These are phyloP conservation scores for Euspilapteryx auroguttella DNA, from an alignment of 2,888 invertebrate species.

Conservation along the genomic window DNA sequence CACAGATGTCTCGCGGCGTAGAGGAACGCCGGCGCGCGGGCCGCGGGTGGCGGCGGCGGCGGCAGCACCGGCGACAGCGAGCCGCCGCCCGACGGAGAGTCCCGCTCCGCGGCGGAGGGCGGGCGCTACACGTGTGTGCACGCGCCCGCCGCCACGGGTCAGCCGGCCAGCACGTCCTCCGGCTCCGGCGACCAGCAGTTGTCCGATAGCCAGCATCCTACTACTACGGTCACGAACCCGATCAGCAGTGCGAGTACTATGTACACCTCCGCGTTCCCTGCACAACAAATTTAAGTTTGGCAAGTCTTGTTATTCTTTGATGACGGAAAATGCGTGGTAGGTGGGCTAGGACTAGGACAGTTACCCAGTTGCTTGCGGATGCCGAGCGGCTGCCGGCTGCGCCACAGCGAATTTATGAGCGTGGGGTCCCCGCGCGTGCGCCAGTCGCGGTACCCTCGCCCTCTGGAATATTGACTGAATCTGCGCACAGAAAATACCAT, in stretches of 20 bases:
- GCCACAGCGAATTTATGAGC: slow-evolving; percentile 72
- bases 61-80: slow-evolving; percentile 7
- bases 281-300: slow-evolving; percentile 7
- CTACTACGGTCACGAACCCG: slow-evolving; percentile 72
- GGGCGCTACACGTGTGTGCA: slow-evolving; percentile 62
- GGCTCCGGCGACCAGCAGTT: slow-evolving; percentile 80
- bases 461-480: slow-evolving; percentile 63
- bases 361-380: slow-evolving; percentile 67
- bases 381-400: slow-evolving; percentile 73
- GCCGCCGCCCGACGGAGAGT: slow-evolving; percentile 27
- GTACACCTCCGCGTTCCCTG: slow-evolving; percentile 76
- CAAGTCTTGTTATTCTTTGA: too few species aligned
- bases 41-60: slow-evolving; percentile 20
- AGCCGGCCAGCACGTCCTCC: slow-evolving; percentile 67
- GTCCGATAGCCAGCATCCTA: slow-evolving; percentile 77
- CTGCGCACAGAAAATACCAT: slow-evolving; percentile 42
- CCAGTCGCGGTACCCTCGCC: slow-evolving; percentile 71
- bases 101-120: slow-evolving; percentile 32
- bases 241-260: slow-evolving; percentile 73
- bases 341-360: too few species aligned
- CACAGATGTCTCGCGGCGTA: slow-evolving; percentile 38
- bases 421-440: slow-evolving; percentile 70
- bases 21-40: slow-evolving; percentile 32
- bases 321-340: too few species aligned
- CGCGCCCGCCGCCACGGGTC: slow-evolving; percentile 68